Percentiles rank a stretch among this genome's conserved stretches.
Conservation (phyloP, 2,797 vertebrate genomes). For the Ispidina lecontei region DNA sequence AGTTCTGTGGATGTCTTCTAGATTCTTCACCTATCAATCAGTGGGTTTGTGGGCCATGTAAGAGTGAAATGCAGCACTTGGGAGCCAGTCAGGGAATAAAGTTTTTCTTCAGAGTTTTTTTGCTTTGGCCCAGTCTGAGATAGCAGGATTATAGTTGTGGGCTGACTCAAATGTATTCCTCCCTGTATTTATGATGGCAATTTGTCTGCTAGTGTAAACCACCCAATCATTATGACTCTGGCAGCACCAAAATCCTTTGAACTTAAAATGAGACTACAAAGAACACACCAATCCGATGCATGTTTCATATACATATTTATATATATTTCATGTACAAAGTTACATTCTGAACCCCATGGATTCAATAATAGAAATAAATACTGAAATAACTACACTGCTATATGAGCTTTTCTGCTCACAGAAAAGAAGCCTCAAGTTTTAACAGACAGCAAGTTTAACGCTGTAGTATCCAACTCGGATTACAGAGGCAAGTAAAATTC, state of each 20-base stretch:
- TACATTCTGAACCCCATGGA: constrained; percentile 97
- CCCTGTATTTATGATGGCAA: background rate
- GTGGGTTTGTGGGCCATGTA: fast-evolving
- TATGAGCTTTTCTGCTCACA: constrained; percentile 78
- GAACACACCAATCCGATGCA: constrained; percentile 65
- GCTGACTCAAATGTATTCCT: no score
- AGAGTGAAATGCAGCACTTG: background rate
- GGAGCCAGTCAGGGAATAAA: background rate
- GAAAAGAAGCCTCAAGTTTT: constrained; percentile 80
- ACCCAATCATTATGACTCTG: background rate
- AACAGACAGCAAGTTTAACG: constrained; percentile 80
- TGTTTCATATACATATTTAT: constrained; percentile 92
- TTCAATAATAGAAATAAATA: constrained; percentile 98
- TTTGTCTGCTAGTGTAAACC: background rate
- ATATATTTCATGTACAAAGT: constrained; percentile 97
- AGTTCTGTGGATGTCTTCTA: background rate
- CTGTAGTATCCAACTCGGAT: constrained; percentile 79
- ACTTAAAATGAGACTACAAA: constrained; percentile 32
- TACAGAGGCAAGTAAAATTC: constrained; percentile 83
- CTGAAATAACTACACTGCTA: constrained; percentile 91
- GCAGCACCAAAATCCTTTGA: background rate
- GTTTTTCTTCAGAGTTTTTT: background rate
- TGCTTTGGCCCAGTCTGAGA: background rate
- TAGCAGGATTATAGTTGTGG: background rate
- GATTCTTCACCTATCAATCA: background rate